phyloP scores from a whole-genome alignment of 2,797 vertebrate species.

The Mormyrops attenuatus region DNA sequence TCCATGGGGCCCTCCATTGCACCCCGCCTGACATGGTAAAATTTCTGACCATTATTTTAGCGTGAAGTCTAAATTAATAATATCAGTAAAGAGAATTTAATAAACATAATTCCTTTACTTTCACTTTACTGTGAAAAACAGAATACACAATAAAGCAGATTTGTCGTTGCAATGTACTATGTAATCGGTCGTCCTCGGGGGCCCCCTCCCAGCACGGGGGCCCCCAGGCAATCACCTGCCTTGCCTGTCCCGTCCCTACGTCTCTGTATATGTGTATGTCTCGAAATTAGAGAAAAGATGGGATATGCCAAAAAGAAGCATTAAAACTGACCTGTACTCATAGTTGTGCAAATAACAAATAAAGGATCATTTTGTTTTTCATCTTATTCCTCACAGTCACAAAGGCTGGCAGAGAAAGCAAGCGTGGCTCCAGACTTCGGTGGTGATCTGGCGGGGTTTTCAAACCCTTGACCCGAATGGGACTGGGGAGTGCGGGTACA shows the following conservation, averaged over 20 bases:
- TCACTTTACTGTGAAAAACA: background rate
- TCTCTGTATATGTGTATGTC: background rate
- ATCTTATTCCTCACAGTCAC: background rate
- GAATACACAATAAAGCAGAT: background rate
- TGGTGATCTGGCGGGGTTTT: slow-evolving; percentile 37
- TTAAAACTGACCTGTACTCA: background rate
- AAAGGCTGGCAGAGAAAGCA: background rate
- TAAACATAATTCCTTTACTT: background rate
- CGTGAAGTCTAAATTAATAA: background rate
- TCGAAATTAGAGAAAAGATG: background rate
- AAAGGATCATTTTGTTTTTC: background rate
- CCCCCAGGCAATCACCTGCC: background rate
- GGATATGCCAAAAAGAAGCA: background rate
- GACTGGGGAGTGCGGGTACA: slow-evolving; percentile 54
- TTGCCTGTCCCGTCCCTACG: background rate
- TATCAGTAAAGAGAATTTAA: background rate
- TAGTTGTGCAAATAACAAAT: background rate
- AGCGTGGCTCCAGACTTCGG: slow-evolving; percentile 37
- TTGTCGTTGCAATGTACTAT: background rate
- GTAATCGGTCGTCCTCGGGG: background rate
- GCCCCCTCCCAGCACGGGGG: background rate
- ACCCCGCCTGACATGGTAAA: background rate
- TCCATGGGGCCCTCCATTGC: background rate
- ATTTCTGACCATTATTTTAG: background rate
- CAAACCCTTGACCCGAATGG: slow-evolving; percentile 63